Conservation (phyloP, 2,113 vertebrate genomes). For the Chloebia gouldiae region DNA sequence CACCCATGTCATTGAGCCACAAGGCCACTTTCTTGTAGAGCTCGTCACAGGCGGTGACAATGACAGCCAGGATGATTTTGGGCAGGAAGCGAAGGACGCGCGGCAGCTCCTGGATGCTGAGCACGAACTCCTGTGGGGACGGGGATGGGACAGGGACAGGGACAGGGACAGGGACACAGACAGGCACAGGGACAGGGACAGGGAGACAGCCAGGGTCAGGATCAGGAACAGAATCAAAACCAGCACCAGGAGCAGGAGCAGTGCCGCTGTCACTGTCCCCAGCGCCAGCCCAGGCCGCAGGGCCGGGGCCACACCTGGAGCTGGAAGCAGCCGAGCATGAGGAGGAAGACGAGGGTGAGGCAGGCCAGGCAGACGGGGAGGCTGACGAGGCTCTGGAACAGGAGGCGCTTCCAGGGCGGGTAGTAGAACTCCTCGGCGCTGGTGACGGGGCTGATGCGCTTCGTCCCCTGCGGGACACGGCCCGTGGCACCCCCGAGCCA, state of each 20-base stretch:
- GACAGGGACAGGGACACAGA: neutral
- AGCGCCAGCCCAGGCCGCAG: too few relatives aligned
- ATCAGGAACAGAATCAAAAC: too few relatives aligned
- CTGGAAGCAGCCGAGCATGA: slow-evolving; percentile 96
- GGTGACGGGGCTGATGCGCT: slow-evolving; percentile 91
- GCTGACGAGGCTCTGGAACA: slow-evolving; percentile 94
- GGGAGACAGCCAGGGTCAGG: too few relatives aligned
- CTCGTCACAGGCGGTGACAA: slow-evolving; percentile 91
- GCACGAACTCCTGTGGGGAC: slow-evolving; percentile 80
- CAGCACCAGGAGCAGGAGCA: neutral
- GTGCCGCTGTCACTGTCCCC: too few relatives aligned
- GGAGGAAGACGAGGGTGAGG: slow-evolving; percentile 90
- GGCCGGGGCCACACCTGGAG: slow-evolving; percentile 88
- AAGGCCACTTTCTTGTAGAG: slow-evolving; percentile 94
- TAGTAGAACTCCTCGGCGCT: slow-evolving; percentile 93
- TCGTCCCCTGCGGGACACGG: slow-evolving; percentile 75
- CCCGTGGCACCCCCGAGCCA: too few relatives aligned
- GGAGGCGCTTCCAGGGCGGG: slow-evolving; percentile 89
- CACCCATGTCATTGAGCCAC: slow-evolving; percentile 98
- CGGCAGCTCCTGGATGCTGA: slow-evolving; percentile 91
- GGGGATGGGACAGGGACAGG: neutral
- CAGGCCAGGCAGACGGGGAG: slow-evolving; percentile 90
- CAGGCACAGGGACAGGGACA: neutral
- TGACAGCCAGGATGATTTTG: slow-evolving; percentile 91
- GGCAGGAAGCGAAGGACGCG: slow-evolving; percentile 89